A percentile compares a stretch with the other conserved stretches of the same genome.
phyloP scores from a whole-genome alignment of 2,888 invertebrate genomes.

The Julus scanicus region DNA sequence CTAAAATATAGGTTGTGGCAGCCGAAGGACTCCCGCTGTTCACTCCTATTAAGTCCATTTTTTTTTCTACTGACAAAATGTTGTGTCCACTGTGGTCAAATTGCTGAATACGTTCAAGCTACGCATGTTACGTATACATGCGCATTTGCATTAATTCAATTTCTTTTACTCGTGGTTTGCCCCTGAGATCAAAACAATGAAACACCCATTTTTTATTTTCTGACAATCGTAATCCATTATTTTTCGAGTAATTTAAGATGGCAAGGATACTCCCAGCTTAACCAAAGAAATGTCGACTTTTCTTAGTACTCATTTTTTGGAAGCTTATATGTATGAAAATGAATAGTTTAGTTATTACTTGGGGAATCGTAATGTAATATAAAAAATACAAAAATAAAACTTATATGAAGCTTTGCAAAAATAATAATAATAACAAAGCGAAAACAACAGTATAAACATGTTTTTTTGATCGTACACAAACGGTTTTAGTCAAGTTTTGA shows the following conservation, averaged over 20 bases:
- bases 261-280: neutral
- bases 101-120: neutral
- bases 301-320: too few relatives aligned
- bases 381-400: too few relatives aligned
- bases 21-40: neutral
- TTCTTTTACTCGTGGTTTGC: neutral
- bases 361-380: too few relatives aligned
- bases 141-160: neutral
- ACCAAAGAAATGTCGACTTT: too few relatives aligned
- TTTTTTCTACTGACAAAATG: neutral
- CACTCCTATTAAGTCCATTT: neutral
- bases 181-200: neutral
- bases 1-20: neutral
- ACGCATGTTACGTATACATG: neutral
- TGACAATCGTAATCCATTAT: constrained; percentile 45
- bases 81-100: constrained; percentile 15
- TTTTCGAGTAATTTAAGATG: neutral
- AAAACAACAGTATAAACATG: too few relatives aligned
- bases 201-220: neutral
- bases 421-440: too few relatives aligned
- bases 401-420: too few relatives aligned
- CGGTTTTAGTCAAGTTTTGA: too few relatives aligned
- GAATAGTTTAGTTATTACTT: too few relatives aligned
- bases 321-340: too few relatives aligned
- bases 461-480: too few relatives aligned